A percentile compares a stretch with the other conserved stretches of the same genome.
Conservation (phyloP, 2,888 invertebrate species). For the Pecten maximus region DNA sequence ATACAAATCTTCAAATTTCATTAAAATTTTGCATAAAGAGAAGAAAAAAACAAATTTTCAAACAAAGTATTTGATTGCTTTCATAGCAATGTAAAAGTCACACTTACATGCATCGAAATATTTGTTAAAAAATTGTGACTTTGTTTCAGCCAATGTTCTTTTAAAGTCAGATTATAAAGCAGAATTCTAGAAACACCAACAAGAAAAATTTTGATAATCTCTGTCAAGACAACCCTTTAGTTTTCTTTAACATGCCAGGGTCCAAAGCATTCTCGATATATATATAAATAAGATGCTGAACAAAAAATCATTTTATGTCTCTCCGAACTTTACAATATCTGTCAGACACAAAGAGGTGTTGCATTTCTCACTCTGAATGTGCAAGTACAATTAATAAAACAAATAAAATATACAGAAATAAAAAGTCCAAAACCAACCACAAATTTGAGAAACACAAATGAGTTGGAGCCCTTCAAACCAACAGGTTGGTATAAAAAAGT, state of each 20-base stretch:
- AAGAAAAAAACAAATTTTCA: neutral
- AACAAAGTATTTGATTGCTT: neutral
- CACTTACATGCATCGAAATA: neutral
- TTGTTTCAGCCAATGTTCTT: neutral
- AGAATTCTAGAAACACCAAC: neutral
- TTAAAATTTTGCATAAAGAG: neutral
- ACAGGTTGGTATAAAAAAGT: neutral
- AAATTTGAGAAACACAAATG: neutral
- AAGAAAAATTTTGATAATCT: neutral
- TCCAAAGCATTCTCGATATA: neutral
- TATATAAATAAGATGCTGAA: neutral
- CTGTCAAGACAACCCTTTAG: neutral
- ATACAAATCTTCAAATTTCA: neutral
- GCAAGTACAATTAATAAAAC: slow-evolving; percentile 35
- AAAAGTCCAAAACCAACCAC: neutral
- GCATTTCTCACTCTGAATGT: slow-evolving; percentile 25
- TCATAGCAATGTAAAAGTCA: neutral
- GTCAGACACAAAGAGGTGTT: slow-evolving; percentile 4
- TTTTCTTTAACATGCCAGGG: neutral
- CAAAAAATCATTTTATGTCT: neutral
- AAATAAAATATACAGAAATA: slow-evolving; percentile 7
- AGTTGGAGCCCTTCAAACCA: neutral
- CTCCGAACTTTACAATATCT: neutral
- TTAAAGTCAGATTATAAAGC: neutral
- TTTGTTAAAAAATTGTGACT: neutral